phyloP scores from a whole-genome alignment of 2,888 invertebrate genomes.

The Drosophila rubida region DNA sequence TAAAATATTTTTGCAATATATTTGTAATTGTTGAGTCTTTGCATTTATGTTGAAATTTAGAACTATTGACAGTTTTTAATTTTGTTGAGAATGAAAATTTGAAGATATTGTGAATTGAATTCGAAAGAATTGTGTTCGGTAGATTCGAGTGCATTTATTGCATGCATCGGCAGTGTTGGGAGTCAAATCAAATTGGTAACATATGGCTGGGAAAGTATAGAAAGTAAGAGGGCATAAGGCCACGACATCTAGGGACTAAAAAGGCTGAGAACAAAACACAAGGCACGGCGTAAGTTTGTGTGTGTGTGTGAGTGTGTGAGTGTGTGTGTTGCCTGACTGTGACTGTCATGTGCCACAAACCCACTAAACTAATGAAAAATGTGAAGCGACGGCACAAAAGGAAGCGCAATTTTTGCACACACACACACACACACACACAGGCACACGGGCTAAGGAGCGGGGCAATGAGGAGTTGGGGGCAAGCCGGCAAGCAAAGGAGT shows the following conservation, averaged over 20 bases:
- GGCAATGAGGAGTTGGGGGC: background rate
- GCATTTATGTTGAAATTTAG: too few species aligned
- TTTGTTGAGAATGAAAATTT: too few species aligned
- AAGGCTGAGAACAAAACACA: constrained; percentile 36
- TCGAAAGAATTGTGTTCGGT: constrained; percentile 2
- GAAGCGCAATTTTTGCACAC: constrained; percentile 78
- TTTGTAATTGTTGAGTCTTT: too few species aligned
- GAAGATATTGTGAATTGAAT: constrained; percentile 4
- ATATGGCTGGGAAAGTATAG: constrained; percentile 39
- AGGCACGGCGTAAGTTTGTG: constrained; percentile 32
- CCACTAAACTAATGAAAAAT: constrained; percentile 84
- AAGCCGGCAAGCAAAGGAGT: background rate
- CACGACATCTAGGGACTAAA: constrained; percentile 52
- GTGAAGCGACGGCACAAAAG: constrained; percentile 79
- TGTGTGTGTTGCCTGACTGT: constrained; percentile 76
- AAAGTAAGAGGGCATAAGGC: constrained; percentile 59
- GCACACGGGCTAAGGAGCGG: constrained; percentile 3
- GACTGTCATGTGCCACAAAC: constrained; percentile 84
- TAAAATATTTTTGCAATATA: too few species aligned
- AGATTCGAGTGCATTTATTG: constrained; percentile 14
- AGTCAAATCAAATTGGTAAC: constrained; percentile 37
- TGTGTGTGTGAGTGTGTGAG: constrained; percentile 43
- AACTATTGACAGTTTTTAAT: too few species aligned
- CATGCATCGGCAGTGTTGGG: constrained; percentile 25
- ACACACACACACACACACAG: constrained; percentile 30